Conservation (phyloP, 2,113 vertebrate genomes). For the Platysteira castanea region DNA sequence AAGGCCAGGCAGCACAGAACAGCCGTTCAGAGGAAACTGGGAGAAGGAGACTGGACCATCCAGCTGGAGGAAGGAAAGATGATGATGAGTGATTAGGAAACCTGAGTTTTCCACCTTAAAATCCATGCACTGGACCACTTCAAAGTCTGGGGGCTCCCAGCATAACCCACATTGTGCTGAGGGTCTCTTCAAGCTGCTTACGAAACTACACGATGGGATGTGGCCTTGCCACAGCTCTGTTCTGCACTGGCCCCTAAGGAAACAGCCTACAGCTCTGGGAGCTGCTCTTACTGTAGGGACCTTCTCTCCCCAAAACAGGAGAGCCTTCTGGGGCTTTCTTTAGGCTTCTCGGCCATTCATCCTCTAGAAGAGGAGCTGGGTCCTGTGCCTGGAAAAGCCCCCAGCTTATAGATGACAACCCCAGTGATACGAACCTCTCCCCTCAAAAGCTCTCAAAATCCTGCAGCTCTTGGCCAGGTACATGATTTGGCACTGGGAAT, state of each 20-base stretch:
- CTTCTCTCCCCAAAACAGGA: background rate
- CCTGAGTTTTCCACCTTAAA: background rate
- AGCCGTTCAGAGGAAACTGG: background rate
- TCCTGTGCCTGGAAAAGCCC: background rate
- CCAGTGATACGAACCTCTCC: background rate
- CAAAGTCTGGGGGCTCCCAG: background rate
- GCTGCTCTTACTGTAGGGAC: background rate
- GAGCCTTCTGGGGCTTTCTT: background rate
- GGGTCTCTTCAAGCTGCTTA: background rate
- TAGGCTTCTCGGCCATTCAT: background rate
- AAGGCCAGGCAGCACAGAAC: background rate
- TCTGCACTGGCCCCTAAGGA: background rate
- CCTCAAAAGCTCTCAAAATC: background rate
- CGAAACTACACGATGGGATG: background rate
- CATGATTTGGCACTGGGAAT: background rate
- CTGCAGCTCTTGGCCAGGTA: background rate
- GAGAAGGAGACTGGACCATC: background rate
- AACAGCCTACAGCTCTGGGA: background rate
- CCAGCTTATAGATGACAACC: background rate
- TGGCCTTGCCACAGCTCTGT: background rate
- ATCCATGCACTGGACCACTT: background rate
- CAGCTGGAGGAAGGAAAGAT: background rate
- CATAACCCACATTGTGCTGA: fast-evolving
- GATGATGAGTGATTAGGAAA: background rate
- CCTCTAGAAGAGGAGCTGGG: background rate